Conservation (phyloP, 2,113 vertebrate genomes). For the Oceanites oceanicus region DNA sequence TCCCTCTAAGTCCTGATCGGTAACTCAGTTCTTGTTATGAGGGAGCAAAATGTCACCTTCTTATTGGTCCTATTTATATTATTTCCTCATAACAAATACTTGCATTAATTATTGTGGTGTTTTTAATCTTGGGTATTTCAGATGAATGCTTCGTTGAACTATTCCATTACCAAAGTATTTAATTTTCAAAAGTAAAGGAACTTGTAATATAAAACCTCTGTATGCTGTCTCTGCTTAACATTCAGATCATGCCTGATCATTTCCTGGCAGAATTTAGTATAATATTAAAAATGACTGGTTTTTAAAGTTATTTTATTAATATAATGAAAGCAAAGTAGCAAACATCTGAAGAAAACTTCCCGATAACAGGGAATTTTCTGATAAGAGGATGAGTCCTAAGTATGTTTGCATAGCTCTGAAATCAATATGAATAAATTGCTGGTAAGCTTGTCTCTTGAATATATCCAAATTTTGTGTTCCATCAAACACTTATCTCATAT, state of each 20-base stretch:
- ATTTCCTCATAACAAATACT: neutral
- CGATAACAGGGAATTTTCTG: neutral
- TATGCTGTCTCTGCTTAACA: neutral
- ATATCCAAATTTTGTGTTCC: neutral
- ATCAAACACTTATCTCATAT: neutral
- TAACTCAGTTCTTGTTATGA: neutral
- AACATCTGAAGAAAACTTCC: neutral
- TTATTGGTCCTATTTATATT: neutral
- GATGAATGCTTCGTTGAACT: neutral
- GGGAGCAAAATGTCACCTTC: neutral
- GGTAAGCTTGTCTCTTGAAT: neutral
- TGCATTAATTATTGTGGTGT: neutral
- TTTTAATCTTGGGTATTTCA: conserved; percentile 12
- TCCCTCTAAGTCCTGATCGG: neutral
- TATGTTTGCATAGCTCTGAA: neutral
- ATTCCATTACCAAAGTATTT: neutral
- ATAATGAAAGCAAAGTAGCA: neutral
- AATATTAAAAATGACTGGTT: neutral
- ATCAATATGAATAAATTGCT: neutral
- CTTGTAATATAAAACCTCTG: neutral
- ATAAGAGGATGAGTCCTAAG: neutral
- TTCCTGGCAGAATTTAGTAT: neutral
- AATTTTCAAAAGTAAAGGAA: neutral
- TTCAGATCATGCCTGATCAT: neutral
- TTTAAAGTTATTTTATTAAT: neutral